Evolutionary conservation across 1,140 invertebrate species (phyloP).

Genomic region (Caerostris darwini): DNA sequence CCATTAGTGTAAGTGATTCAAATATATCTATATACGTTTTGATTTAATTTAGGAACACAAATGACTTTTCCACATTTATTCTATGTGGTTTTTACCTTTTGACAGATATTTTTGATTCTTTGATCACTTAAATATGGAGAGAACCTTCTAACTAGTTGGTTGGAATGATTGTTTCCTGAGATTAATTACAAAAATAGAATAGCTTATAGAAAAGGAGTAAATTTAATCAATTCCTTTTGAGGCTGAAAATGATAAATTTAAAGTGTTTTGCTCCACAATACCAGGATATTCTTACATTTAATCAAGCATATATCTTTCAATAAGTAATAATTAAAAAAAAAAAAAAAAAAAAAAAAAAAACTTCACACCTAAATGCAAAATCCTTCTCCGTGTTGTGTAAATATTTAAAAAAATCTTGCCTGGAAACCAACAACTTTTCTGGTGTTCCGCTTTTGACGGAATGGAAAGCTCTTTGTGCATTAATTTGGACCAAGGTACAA

Average conservation of each 20-base stretch:
- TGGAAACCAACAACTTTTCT: constrained; percentile 70
- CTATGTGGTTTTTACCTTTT: constrained; percentile 13
- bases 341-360: background rate
- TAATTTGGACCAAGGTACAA: constrained; percentile 65
- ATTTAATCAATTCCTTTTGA: background rate
- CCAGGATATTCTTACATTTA: constrained; percentile 72
- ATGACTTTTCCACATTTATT: constrained; percentile 63
- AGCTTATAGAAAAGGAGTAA: background rate
- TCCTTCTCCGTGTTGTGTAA: constrained; percentile 59
- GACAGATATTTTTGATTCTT: constrained; percentile 70
- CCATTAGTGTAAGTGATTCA: background rate
- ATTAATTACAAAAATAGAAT: background rate
- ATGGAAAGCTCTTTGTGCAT: constrained; percentile 70
- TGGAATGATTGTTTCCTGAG: constrained; percentile 46
- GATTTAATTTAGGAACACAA: constrained; percentile 76
- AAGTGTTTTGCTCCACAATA: constrained; percentile 1
- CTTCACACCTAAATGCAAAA: constrained; percentile 42
- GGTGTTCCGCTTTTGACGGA: constrained; percentile 66
- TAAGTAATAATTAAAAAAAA: constrained; percentile 33
- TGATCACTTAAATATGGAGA: constrained; percentile 52
- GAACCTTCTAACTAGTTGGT: background rate
- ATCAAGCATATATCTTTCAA: constrained; percentile 61
- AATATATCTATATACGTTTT: constrained; percentile 29
- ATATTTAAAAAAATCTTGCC: constrained; percentile 63
- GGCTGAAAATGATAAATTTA: background rate